Evolutionary conservation across 2,888 invertebrate species (phyloP), one percentile per base, ranked within the genome.

Genomic region (Pseudeuparius sepicola): DNA sequence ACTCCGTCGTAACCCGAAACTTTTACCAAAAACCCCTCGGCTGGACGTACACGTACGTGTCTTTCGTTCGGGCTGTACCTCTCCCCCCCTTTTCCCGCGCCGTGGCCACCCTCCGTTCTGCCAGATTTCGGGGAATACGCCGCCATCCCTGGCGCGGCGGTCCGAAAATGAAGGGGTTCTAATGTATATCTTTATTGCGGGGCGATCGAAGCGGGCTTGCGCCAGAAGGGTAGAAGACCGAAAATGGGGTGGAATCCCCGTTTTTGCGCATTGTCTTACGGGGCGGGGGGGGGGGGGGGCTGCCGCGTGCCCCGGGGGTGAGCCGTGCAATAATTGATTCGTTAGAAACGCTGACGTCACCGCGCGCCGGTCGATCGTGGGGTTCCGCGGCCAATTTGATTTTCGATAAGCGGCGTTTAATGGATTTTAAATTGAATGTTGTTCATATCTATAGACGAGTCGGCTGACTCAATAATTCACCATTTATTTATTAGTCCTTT

Each of bases 111-210:
- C 55, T 55, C 53, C 52, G 54, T 57, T 56, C 58, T 59, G 55
- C 51, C 45, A 51, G 54, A 55, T 59, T 59, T 57, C 53, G 55
- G 59, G 59, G 55, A 59, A 57, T 37, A 40, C n/a, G n/a, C n/a
- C n/a, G n/a, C n/a, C n/a, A n/a, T n/a, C n/a, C n/a, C n/a, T n/a
- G n/a, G n/a, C n/a, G n/a, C n/a, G n/a, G n/a, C n/a, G n/a, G n/a
- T n/a, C n/a, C n/a, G n/a, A n/a, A n/a, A n/a, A n/a, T n/a, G n/a
- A n/a, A n/a, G n/a, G n/a, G n/a, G n/a, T 30, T 33, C 37, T 34
- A 36, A 37, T 33, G 40, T 36, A 40, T 41, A 39, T 41, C 41
- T 41, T 37, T 39, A 29, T 41, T 36, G 34, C 36, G 31, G 44
- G 40, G 42, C 39, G 35, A 36, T 37, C 37, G 35, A 33, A n/a